Percentiles rank a stretch among this genome's conserved stretches.
These are phyloP conservation scores for Drosophila athabasca DNA, from an alignment of 1,140 invertebrate species.

Conservation along the genomic window DNA sequence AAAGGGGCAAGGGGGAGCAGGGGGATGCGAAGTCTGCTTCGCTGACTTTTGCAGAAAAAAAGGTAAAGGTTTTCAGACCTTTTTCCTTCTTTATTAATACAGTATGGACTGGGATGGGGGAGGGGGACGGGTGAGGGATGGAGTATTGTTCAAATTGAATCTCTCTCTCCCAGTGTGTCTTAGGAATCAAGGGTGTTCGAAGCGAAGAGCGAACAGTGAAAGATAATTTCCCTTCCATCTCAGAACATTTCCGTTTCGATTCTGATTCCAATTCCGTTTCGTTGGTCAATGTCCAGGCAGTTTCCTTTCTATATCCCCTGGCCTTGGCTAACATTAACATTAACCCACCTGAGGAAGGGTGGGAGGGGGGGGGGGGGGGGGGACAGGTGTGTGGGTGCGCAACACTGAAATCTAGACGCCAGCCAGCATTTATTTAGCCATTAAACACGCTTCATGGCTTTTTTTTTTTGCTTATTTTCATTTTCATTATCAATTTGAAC, in stretches of 20 bases:
- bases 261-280: slow-evolving; percentile 44
- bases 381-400: slow-evolving; percentile 57
- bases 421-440: slow-evolving; percentile 75
- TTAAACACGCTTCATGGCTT: slow-evolving; percentile 78
- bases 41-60: slow-evolving; percentile 57
- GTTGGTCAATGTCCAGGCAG: slow-evolving; percentile 53
- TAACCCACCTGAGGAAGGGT: no score
- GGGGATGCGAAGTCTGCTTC: slow-evolving; percentile 44
- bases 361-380: no score
- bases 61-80: slow-evolving; percentile 61
- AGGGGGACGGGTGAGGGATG: background rate
- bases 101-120: slow-evolving; percentile 17
- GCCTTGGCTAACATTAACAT: slow-evolving; percentile 25
- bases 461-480: slow-evolving; percentile 67
- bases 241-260: background rate
- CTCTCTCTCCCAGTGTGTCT: background rate
- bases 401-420: slow-evolving; percentile 43
- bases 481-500: slow-evolving; percentile 81
- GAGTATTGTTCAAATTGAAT: slow-evolving; percentile 24
- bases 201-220: no score
- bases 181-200: no score
- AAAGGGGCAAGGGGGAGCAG: slow-evolving; percentile 10
- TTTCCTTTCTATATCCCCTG: slow-evolving; percentile 48
- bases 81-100: slow-evolving; percentile 65
- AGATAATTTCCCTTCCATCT: no score